Evolutionary conservation across 2,888 invertebrate genomes (phyloP), one percentile per base, ranked within the genome.

Genomic region (Nomada flava): DNA sequence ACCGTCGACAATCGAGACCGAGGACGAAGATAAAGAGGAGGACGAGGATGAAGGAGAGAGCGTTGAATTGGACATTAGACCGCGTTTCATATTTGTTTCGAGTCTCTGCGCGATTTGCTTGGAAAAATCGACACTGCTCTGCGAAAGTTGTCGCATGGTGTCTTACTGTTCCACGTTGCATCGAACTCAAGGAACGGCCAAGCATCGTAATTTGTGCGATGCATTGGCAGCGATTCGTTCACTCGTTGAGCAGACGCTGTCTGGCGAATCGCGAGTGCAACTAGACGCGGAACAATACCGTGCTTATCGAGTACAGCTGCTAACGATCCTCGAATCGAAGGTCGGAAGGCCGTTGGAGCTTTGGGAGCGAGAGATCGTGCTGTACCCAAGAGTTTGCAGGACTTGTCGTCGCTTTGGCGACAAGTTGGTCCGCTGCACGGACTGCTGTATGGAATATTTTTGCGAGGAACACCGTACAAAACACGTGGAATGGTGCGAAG

Each of bases 331-430:
- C 73, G 96, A 96, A 90, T 94, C 95, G 74, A 93, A 94, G 2
- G 92, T 96, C 4, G 95, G 95, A 82, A 94, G 96, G 13, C 92
- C 94, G 2, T 90, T 97, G 60, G 94, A 95, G 18, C 95, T 96
- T 0, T 96, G 96, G 94, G 97, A 97, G 91, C 96, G 95, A 81
- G 97, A 97, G 90, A 95, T 96, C 0, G 91, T 97, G 36, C 93
- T 97, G 29, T 97, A 96, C 89, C 96, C 97, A 0, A 95, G 95
- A 75, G 93, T 96, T 5, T 97, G 97, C 85, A 89, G 93, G 0
- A 91, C 91, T 0, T 97, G 97, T 89, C 91, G 90, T 20, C 69
- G 76, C 1, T 82, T 75, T 73, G 2, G 55, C 72, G 95, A 96
- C 82, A 95, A 95, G 93, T 89, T 96, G 15, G 91, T 84, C 13